phyloP scores from a whole-genome alignment of 2,888 invertebrate species.

The Erannis defoliaria region DNA sequence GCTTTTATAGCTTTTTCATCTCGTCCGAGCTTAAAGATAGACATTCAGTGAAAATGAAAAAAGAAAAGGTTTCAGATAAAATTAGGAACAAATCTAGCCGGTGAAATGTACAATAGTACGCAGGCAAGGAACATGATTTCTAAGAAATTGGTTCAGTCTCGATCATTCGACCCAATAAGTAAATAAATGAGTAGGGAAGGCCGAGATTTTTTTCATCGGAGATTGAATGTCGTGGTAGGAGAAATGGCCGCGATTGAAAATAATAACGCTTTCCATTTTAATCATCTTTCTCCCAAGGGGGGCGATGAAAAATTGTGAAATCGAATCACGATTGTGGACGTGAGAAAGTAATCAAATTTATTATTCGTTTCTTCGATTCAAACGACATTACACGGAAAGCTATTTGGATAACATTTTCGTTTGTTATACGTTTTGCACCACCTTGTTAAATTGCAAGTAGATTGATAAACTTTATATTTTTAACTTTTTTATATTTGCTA shows the following conservation, averaged over 20 bases:
- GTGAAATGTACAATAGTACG: constrained; percentile 12
- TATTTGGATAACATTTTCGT: constrained; percentile 40
- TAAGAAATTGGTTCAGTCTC: constrained; percentile 19
- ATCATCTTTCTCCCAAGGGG: constrained; percentile 72
- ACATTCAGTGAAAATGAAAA: constrained; percentile 35
- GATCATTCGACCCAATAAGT: constrained; percentile 24
- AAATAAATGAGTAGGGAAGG: constrained; percentile 34
- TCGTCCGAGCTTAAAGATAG: constrained; percentile 41
- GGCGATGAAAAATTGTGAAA: constrained; percentile 75
- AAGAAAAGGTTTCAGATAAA: constrained; percentile 23
- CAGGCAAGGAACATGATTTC: constrained; percentile 19
- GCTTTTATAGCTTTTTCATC: constrained; percentile 42
- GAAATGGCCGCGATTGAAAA: constrained; percentile 58
- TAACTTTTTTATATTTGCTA: no score
- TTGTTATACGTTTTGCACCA: constrained; percentile 9
- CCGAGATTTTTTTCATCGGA: constrained; percentile 36
- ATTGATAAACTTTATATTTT: not conserved
- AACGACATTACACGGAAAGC: constrained; percentile 69
- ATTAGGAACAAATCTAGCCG: constrained; percentile 21
- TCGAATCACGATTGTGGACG: constrained; percentile 81
- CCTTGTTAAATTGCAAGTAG: not conserved
- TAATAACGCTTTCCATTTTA: constrained; percentile 73
- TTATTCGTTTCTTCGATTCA: constrained; percentile 78
- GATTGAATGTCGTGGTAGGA: constrained; percentile 50
- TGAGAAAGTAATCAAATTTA: constrained; percentile 84